phyloP scores from a whole-genome alignment of 2,113 vertebrate genomes.

The Australoheros scitulus region DNA sequence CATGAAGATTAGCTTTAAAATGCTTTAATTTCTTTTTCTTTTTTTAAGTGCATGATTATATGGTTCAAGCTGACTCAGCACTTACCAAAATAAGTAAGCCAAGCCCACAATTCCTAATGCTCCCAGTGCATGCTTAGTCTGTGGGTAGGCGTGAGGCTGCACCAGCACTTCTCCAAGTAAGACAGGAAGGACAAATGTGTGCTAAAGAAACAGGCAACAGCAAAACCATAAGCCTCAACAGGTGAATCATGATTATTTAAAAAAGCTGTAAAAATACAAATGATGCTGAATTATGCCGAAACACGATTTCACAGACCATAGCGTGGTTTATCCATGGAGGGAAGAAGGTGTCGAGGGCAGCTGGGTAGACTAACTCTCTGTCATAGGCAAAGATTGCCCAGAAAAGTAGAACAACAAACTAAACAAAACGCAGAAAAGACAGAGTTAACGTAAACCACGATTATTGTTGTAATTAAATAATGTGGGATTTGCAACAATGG shows the following conservation, averaged over 20 bases:
- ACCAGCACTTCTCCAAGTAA: constrained; percentile 74
- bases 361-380: constrained; percentile 87
- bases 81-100: constrained; percentile 77
- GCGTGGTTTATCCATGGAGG: constrained; percentile 89
- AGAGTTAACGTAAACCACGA: not conserved
- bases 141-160: constrained; percentile 74
- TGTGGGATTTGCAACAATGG: not conserved
- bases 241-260: not conserved
- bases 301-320: constrained; percentile 80
- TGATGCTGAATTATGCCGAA: not conserved
- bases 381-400: constrained; percentile 87
- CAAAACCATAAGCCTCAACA: rapidly evolving
- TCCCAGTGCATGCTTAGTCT: constrained; percentile 67
- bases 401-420: constrained; percentile 88
- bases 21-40: not conserved
- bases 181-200: constrained; percentile 76
- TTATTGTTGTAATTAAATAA: not conserved
- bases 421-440: constrained; percentile 36
- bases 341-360: constrained; percentile 81
- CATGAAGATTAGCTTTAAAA: not conserved
- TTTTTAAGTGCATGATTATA: not conserved
- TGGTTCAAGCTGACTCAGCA: not conserved
- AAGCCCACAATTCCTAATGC: constrained; percentile 67
- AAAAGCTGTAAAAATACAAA: not conserved
- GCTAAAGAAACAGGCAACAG: constrained; percentile 59